phyloP scores from a whole-genome alignment of 2,113 vertebrate species.

The Tenrec ecaudatus region DNA sequence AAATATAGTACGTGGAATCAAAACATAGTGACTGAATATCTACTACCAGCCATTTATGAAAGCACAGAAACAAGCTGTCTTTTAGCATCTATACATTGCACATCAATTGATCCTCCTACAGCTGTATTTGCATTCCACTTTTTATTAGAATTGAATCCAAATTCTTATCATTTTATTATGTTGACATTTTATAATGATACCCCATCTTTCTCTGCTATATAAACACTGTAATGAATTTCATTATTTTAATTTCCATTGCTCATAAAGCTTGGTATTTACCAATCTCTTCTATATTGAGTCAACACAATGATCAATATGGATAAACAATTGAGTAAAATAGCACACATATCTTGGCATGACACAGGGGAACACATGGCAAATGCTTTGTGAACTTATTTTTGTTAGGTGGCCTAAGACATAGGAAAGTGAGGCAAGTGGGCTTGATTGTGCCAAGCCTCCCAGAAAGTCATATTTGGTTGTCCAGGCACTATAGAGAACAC shows the following conservation, averaged over 20 bases:
- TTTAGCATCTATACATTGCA: not conserved
- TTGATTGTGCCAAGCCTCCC: too few species aligned
- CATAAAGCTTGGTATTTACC: not conserved
- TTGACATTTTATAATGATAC: not conserved
- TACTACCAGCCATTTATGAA: not conserved
- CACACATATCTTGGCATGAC: not conserved
- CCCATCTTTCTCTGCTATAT: not conserved
- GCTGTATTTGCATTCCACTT: not conserved
- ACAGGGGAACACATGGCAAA: too few species aligned
- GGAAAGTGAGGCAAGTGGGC: too few species aligned
- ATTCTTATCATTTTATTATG: not conserved
- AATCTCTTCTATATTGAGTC: not conserved
- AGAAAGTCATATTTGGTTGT: too few species aligned
- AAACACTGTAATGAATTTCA: constrained; percentile 7
- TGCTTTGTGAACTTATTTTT: too few species aligned
- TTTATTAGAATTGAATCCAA: not conserved
- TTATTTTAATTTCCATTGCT: not conserved
- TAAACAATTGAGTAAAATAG: constrained; percentile 7
- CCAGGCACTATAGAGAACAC: too few species aligned
- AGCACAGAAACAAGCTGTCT: not conserved
- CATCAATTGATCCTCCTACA: not conserved
- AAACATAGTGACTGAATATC: constrained; percentile 19
- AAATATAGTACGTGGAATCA: not conserved
- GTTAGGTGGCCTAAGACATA: too few species aligned
- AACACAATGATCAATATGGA: not conserved